Percentiles rank a stretch among this genome's conserved stretches.
Evolutionary conservation across 1,140 invertebrate species (phyloP).

Genomic region (Adoxophyes honmai): DNA sequence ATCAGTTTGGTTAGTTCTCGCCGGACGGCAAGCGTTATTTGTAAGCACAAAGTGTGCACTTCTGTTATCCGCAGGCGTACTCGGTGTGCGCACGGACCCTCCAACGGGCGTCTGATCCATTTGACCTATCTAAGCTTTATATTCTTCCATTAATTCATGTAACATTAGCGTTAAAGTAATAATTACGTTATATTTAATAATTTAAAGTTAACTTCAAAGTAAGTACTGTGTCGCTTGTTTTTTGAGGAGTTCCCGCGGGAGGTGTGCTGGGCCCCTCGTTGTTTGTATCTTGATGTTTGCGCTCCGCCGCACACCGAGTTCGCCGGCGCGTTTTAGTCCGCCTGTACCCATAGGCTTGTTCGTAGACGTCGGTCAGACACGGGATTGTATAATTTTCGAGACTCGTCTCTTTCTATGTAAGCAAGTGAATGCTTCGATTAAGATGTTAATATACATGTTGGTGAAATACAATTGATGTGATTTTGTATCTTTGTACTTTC

Average conservation of each 20-base stretch:
- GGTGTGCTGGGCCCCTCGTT: constrained; percentile 16
- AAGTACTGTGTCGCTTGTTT: neutral
- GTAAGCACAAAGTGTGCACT: constrained; percentile 61
- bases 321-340: constrained; percentile 55
- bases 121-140: neutral
- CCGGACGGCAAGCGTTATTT: constrained; percentile 40
- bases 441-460: constrained; percentile 75
- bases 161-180: neutral
- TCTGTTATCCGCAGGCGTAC: constrained; percentile 46
- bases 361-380: constrained; percentile 50
- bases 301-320: constrained; percentile 45
- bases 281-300: constrained; percentile 15
- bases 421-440: constrained; percentile 70
- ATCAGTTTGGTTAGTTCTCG: constrained; percentile 39
- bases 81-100: constrained; percentile 37
- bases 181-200: neutral
- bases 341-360: constrained; percentile 65
- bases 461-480: constrained; percentile 77
- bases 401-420: constrained; percentile 68
- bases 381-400: constrained; percentile 50
- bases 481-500: constrained; percentile 62
- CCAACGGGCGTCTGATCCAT: neutral
- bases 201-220: too few species aligned
- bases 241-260: constrained; percentile 7
- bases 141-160: neutral